Evolutionary conservation across 2,797 vertebrate species (phyloP).

Genomic region (Chloroceryle inda): DNA sequence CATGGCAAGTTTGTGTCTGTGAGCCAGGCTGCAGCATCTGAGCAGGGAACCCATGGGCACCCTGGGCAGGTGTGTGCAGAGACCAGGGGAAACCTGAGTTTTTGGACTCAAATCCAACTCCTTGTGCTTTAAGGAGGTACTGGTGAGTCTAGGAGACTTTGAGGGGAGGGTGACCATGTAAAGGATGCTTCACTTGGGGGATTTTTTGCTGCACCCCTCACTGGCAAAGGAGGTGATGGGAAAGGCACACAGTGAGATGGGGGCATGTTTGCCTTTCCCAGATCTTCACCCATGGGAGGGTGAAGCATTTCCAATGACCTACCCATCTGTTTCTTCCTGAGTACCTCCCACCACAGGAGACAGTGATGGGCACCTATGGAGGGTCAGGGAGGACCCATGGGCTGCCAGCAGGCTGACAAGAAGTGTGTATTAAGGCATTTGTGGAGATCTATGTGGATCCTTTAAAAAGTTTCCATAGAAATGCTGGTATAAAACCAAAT

Average conservation of each 20-base stretch:
- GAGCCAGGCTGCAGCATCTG: accelerated
- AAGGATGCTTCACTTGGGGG: neutral
- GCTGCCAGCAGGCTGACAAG: neutral
- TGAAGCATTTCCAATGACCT: neutral
- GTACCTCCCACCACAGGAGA: accelerated
- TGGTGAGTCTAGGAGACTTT: neutral
- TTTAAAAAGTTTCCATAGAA: neutral
- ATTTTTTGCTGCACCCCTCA: neutral
- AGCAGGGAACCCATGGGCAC: neutral
- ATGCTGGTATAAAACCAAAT: neutral
- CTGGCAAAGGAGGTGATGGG: neutral
- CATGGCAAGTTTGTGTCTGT: accelerated
- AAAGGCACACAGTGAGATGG: accelerated
- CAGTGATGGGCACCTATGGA: accelerated
- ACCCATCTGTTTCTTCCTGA: neutral
- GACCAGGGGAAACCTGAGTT: accelerated
- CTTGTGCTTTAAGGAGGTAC: neutral
- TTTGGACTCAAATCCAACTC: neutral
- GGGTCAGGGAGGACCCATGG: accelerated
- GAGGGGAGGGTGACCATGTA: neutral
- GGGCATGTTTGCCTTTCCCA: neutral
- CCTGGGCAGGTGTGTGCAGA: neutral
- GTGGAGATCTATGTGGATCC: neutral
- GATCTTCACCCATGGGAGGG: accelerated
- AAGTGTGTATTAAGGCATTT: neutral